phyloP scores from a whole-genome alignment of 2,888 invertebrate species.

The Lasioglossum villosulum region DNA sequence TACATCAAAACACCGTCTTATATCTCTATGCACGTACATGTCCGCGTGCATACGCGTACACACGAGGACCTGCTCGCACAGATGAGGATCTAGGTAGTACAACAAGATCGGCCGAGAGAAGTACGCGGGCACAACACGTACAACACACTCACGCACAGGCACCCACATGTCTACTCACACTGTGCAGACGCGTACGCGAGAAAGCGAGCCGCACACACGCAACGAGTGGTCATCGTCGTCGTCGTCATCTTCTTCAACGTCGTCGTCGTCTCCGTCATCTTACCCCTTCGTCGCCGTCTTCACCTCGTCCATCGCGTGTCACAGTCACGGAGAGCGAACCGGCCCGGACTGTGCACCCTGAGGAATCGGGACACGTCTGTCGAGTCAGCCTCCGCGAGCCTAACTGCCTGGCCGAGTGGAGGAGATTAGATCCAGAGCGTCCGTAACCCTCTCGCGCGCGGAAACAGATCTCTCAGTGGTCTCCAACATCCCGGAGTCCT shows the following conservation, averaged over 20 bases:
- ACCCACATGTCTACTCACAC: constrained; percentile 67
- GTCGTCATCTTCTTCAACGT: neutral
- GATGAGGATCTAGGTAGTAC: constrained; percentile 2
- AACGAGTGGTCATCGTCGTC: constrained; percentile 55
- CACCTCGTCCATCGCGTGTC: constrained; percentile 27
- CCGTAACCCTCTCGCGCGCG: neutral
- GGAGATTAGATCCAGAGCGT: constrained; percentile 16
- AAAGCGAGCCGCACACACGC: constrained; percentile 63
- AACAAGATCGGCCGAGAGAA: constrained; percentile 11
- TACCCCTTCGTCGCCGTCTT: neutral
- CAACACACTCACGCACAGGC: constrained; percentile 45
- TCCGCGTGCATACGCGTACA: constrained; percentile 8
- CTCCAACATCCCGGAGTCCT: neutral
- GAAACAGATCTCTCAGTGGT: neutral
- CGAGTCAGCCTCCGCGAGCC: neutral
- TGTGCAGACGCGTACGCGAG: constrained; percentile 68
- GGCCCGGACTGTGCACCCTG: constrained; percentile 13
- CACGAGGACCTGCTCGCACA: constrained; percentile 30
- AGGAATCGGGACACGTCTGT: constrained; percentile 9
- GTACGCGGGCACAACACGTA: constrained; percentile 43
- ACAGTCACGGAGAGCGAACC: constrained; percentile 35
- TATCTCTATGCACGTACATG: constrained; percentile 6
- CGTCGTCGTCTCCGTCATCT: constrained; percentile 1
- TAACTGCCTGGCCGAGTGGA: constrained; percentile 2
- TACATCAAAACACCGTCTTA: neutral